phyloP scores from a whole-genome alignment of 2,113 vertebrate genomes.

The Salminus brasiliensis region DNA sequence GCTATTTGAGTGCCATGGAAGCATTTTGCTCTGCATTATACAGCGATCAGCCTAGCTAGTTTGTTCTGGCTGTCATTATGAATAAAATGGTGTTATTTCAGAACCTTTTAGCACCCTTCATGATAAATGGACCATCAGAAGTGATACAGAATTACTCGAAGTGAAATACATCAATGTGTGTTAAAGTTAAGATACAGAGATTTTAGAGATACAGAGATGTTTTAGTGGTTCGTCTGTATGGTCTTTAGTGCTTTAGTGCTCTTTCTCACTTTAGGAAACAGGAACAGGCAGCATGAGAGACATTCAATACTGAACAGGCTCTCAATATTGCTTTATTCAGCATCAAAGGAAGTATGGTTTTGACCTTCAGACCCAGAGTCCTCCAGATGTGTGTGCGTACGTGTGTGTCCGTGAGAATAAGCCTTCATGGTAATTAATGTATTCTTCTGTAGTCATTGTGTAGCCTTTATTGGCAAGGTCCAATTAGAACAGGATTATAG shows the following conservation, averaged over 20 bases:
- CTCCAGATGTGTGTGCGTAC: not conserved
- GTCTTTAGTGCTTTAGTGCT: not conserved
- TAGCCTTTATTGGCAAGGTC: not conserved
- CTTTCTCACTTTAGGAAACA: not conserved
- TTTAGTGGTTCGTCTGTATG: not conserved
- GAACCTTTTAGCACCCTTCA: no score
- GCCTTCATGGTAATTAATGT: slow-evolving; percentile 13
- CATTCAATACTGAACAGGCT: not conserved
- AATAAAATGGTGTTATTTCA: not conserved
- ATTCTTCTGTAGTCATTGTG: slow-evolving; percentile 1
- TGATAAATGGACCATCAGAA: no score
- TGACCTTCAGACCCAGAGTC: slow-evolving; percentile 61
- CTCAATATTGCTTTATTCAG: slow-evolving; percentile 47
- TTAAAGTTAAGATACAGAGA: no score
- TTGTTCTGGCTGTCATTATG: not conserved
- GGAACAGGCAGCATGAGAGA: not conserved
- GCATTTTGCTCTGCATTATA: not conserved
- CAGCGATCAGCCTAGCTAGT: not conserved
- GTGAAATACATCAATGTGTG: no score
- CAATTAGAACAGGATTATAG: not conserved
- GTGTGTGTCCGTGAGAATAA: not conserved
- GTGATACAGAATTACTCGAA: no score
- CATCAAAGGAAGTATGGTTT: slow-evolving; percentile 51
- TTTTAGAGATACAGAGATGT: not conserved
- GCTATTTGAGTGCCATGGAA: not conserved